Percentiles rank a stretch among this genome's conserved stretches.
Conservation (phyloP, 1,140 invertebrate genomes). For the Solenopsis invicta region DNA sequence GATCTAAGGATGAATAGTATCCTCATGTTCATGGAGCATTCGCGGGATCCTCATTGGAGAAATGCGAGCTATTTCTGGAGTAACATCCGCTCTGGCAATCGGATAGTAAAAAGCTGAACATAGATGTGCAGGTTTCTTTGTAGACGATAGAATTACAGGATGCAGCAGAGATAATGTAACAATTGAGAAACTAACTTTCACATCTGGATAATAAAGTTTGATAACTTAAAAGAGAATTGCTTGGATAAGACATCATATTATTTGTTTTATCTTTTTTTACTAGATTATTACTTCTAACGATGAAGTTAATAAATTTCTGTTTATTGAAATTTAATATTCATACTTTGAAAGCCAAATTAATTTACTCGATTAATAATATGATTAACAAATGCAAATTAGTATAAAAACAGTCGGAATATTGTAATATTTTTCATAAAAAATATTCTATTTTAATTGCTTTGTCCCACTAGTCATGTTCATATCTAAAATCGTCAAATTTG, state of each 20-base stretch:
- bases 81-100: conserved; percentile 44
- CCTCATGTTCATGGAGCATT: conserved; percentile 76
- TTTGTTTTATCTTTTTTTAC: neutral
- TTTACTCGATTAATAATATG: neutral
- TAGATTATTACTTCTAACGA: neutral
- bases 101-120: conserved; percentile 37
- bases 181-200: conserved; percentile 18
- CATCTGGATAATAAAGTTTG: neutral
- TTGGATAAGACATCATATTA: neutral
- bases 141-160: conserved; percentile 5
- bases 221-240: neutral
- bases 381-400: neutral
- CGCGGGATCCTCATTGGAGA: conserved; percentile 50
- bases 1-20: neutral
- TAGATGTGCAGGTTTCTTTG: neutral
- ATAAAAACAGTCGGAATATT: neutral
- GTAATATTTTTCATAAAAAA: neutral
- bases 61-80: conserved; percentile 71
- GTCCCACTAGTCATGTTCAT: neutral
- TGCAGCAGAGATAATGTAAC: neutral
- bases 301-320: neutral
- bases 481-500: neutral
- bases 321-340: neutral
- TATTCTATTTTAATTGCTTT: neutral
- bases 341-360: neutral